A percentile compares a stretch with the other conserved stretches of the same genome.
Evolutionary conservation across 2,888 invertebrate genomes (phyloP).

Genomic region (Microdon myrmicae): DNA sequence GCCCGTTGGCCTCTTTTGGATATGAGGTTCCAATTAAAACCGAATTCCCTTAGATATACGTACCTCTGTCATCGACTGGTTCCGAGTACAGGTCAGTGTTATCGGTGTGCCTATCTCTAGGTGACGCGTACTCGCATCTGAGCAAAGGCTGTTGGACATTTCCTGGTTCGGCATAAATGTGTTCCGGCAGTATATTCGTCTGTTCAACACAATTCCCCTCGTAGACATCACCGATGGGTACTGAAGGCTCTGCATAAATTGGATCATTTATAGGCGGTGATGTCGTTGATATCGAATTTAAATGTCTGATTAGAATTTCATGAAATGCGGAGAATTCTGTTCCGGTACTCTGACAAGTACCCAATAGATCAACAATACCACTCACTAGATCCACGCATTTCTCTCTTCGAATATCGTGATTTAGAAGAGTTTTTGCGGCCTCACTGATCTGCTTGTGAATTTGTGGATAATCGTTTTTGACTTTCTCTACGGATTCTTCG

Average conservation of each 20-base stretch:
- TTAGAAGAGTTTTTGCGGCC: slow-evolving; percentile 56
- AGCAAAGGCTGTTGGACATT: slow-evolving; percentile 60
- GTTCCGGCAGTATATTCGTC: slow-evolving; percentile 54
- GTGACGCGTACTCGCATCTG: slow-evolving; percentile 60
- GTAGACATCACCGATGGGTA: slow-evolving; percentile 38
- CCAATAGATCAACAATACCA: slow-evolving; percentile 57
- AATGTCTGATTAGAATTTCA: slow-evolving; percentile 58
- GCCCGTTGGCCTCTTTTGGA: too few species aligned
- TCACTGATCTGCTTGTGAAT: slow-evolving; percentile 57
- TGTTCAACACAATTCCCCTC: slow-evolving; percentile 20
- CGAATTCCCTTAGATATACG: slow-evolving; percentile 16
- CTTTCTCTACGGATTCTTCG: slow-evolving; percentile 56
- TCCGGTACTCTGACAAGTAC: slow-evolving; percentile 55
- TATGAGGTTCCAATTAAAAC: not conserved
- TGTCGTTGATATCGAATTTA: slow-evolving; percentile 54
- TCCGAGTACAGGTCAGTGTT: slow-evolving; percentile 60
- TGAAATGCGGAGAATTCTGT: slow-evolving; percentile 59
- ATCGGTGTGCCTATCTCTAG: slow-evolving; percentile 58
- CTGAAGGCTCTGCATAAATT: slow-evolving; percentile 59
- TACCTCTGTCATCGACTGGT: slow-evolving; percentile 62
- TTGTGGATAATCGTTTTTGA: slow-evolving; percentile 60
- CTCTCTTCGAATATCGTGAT: slow-evolving; percentile 56
- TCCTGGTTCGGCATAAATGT: slow-evolving; percentile 62
- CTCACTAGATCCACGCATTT: slow-evolving; percentile 59
- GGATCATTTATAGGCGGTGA: slow-evolving; percentile 56